Evolutionary conservation across 2,888 invertebrate species (phyloP).

Genomic region (Prosapia bicincta): DNA sequence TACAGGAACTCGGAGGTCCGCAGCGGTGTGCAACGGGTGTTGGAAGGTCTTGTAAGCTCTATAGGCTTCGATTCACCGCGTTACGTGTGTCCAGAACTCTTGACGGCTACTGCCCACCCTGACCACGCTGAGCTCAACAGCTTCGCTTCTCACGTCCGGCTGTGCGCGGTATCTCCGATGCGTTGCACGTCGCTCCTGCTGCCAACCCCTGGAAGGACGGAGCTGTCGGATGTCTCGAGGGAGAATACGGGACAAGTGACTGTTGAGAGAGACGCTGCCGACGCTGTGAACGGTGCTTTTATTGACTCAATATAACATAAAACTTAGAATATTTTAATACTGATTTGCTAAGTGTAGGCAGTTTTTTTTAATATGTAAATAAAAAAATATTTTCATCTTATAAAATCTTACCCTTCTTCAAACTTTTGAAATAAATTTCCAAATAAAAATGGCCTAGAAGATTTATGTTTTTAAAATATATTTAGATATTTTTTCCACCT

Average conservation of each 20-base stretch:
- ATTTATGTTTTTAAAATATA: too few species aligned
- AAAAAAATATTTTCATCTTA: too few species aligned
- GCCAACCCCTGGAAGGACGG: constrained; percentile 19
- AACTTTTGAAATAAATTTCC: too few species aligned
- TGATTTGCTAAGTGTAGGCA: too few species aligned
- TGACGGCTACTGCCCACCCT: constrained; percentile 21
- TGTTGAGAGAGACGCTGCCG: neutral
- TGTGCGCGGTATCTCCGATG: constrained; percentile 42
- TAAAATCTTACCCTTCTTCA: too few species aligned
- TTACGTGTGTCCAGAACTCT: constrained; percentile 32
- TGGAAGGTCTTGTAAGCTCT: constrained; percentile 50
- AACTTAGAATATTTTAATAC: too few species aligned
- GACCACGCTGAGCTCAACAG: constrained; percentile 42
- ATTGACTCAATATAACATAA: neutral
- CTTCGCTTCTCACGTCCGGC: constrained; percentile 44
- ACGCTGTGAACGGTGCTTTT: neutral
- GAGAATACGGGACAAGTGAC: neutral
- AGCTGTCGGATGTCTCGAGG: neutral
- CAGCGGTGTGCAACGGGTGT: constrained; percentile 54
- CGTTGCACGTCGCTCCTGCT: constrained; percentile 38
- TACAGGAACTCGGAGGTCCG: constrained; percentile 60
- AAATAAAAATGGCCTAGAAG: too few species aligned
- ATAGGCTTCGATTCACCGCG: constrained; percentile 38
- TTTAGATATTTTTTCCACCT: too few species aligned
- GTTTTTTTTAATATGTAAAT: too few species aligned